Percentiles rank a stretch among this genome's conserved stretches.
phyloP scores from a whole-genome alignment of 1,140 invertebrate genomes.

The Gerris buenoi region DNA sequence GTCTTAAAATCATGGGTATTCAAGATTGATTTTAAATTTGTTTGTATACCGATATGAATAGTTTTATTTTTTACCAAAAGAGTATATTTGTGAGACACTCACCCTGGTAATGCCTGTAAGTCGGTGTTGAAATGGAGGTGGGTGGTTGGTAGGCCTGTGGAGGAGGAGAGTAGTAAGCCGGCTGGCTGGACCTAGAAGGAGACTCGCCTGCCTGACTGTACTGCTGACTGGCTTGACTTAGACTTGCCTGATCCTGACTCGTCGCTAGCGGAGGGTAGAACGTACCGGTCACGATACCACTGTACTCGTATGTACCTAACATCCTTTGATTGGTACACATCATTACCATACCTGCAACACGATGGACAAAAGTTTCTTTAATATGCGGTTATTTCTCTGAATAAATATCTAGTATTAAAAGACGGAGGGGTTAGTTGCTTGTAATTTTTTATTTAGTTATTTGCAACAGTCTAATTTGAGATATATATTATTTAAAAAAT shows the following conservation, averaged over 20 bases:
- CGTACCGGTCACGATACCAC: constrained; percentile 39
- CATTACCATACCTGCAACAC: constrained; percentile 66
- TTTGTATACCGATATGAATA: too few species aligned
- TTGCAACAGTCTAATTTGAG: too few species aligned
- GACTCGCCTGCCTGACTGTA: constrained; percentile 6
- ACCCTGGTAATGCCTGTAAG: neutral
- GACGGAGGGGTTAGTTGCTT: too few species aligned
- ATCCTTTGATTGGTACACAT: constrained; percentile 53
- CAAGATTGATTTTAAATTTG: too few species aligned
- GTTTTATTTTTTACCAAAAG: too few species aligned
- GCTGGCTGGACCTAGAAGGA: neutral
- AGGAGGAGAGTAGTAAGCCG: neutral
- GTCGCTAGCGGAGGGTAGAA: constrained; percentile 70
- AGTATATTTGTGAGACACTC: too few species aligned
- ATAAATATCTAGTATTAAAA: too few species aligned
- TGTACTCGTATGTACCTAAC: constrained; percentile 34
- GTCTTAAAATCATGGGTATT: too few species aligned
- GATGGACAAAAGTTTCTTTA: too few species aligned
- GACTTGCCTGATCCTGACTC: constrained; percentile 48
- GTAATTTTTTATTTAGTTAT: too few species aligned
- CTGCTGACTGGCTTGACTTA: constrained; percentile 7
- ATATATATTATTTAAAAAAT: too few species aligned
- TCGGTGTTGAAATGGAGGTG: neutral
- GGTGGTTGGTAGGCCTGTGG: neutral
- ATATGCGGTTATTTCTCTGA: too few species aligned